A percentile compares a stretch with the other conserved stretches of the same genome.
These are phyloP conservation scores for Oplegnathus fasciatus DNA, from an alignment of 2,113 vertebrate species.

Conservation along the genomic window DNA sequence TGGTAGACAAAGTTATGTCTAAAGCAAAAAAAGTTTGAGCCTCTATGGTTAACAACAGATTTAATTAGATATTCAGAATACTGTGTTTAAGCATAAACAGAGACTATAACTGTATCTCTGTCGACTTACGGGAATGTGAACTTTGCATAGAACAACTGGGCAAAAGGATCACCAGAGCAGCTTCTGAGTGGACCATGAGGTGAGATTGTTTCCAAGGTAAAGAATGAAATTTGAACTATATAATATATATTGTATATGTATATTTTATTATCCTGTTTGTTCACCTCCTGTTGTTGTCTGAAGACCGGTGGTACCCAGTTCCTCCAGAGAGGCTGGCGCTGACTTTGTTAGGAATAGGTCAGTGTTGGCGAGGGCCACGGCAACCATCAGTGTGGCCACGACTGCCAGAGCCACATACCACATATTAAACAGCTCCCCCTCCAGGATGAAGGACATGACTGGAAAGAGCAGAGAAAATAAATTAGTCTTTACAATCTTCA, in stretches of 20 bases:
- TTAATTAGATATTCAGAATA: too few species aligned
- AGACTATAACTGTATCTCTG: too few species aligned
- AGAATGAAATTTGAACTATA: too few species aligned
- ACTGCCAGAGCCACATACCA: not conserved
- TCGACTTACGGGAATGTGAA: too few species aligned
- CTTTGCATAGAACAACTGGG: too few species aligned
- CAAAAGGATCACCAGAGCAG: too few species aligned
- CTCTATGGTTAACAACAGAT: too few species aligned
- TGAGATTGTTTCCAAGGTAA: too few species aligned
- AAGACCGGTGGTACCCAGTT: constrained; percentile 24
- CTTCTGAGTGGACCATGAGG: not conserved
- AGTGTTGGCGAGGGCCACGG: constrained; percentile 16
- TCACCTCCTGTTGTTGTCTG: constrained; percentile 35
- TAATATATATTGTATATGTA: not conserved
- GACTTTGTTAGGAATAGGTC: not conserved
- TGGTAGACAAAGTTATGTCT: too few species aligned
- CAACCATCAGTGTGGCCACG: not conserved
- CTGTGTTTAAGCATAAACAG: too few species aligned
- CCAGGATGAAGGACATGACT: constrained; percentile 6
- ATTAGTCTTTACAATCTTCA: not conserved
- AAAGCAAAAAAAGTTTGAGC: too few species aligned
- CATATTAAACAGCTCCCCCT: constrained; percentile 12
- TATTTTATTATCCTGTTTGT: not conserved
- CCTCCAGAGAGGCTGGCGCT: not conserved
- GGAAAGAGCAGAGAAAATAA: not conserved